phyloP scores from a whole-genome alignment of 2,113 vertebrate species.

The Megaceryle maxima region DNA sequence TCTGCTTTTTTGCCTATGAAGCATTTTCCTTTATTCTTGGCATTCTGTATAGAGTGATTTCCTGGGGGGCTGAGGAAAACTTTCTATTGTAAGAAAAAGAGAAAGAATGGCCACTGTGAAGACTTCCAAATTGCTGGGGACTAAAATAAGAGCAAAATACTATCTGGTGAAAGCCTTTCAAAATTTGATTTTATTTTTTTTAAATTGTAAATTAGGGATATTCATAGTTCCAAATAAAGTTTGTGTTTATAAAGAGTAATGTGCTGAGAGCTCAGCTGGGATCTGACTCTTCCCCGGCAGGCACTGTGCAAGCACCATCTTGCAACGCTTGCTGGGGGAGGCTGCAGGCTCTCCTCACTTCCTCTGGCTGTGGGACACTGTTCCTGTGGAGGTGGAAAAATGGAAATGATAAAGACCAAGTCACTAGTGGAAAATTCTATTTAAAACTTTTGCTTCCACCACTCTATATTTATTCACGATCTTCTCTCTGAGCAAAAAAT shows the following conservation, averaged over 20 bases:
- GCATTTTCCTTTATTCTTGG: slow-evolving; percentile 28
- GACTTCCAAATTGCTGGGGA: not conserved
- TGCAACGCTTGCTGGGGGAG: not conserved
- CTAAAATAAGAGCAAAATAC: not conserved
- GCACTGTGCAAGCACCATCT: not conserved
- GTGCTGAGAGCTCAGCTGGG: rapidly evolving
- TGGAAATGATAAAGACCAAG: not conserved
- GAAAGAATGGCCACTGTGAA: not conserved
- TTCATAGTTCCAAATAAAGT: not conserved
- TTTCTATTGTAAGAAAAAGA: not conserved
- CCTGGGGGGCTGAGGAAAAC: not conserved
- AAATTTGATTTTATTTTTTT: not conserved
- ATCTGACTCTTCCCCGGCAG: not conserved
- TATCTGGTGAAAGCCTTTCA: not conserved
- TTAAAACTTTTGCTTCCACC: not conserved
- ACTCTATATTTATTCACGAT: not conserved
- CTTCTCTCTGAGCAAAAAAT: not conserved
- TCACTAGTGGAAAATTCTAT: not conserved
- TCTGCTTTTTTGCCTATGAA: not conserved
- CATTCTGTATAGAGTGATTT: not conserved
- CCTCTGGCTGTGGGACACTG: not conserved
- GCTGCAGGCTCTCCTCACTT: not conserved
- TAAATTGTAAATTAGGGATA: not conserved
- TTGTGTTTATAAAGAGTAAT: not conserved
- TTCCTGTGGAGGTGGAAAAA: not conserved